A percentile compares a stretch with the other conserved stretches of the same genome.
phyloP scores from a whole-genome alignment of 2,888 invertebrate genomes.

The Hecatera dysodea region DNA sequence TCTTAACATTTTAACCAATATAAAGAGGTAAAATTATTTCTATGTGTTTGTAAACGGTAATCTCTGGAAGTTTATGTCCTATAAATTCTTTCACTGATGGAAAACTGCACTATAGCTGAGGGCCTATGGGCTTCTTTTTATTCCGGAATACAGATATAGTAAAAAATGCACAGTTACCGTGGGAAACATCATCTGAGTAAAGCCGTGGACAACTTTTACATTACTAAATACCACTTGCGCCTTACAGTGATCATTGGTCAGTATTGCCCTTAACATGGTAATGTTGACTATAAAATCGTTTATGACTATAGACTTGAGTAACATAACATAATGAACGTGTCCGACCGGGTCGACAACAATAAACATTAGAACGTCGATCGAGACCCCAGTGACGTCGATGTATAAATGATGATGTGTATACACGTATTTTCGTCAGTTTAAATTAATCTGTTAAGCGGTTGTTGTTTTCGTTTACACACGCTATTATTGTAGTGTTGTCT shows the following conservation, averaged over 20 bases:
- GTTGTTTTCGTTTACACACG: constrained; percentile 8
- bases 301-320: constrained; percentile 6
- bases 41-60: no score
- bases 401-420: constrained; percentile 6
- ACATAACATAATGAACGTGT: constrained; percentile 33
- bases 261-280: background rate
- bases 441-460: background rate
- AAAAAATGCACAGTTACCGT: background rate
- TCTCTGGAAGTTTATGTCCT: no score
- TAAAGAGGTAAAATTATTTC: no score
- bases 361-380: constrained; percentile 26
- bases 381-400: constrained; percentile 45
- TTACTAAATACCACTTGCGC: background rate
- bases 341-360: constrained; percentile 12
- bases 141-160: no score
- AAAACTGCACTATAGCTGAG: no score
- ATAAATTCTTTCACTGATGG: no score
- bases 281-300: background rate
- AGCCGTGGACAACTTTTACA: background rate
- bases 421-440: background rate
- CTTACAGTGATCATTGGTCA: background rate
- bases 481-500: background rate
- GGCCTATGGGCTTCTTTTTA: no score
- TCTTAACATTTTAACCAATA: constrained; percentile 4
- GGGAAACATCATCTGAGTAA: background rate